phyloP scores from a whole-genome alignment of 2,797 vertebrate species.

The Phylloscopus collybita region DNA sequence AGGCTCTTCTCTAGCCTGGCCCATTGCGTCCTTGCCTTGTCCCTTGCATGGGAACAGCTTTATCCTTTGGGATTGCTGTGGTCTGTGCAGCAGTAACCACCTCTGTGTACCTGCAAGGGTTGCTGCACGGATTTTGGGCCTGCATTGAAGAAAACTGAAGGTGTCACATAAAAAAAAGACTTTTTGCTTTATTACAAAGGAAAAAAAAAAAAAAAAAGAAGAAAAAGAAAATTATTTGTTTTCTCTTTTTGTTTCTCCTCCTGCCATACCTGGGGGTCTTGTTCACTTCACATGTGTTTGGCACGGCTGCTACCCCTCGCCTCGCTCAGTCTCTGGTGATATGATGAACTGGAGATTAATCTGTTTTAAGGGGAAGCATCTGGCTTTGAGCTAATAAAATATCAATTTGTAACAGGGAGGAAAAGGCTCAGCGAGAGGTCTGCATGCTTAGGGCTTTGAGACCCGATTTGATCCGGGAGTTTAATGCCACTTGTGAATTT shows the following conservation, averaged over 20 bases:
- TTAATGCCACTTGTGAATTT: constrained; percentile 2
- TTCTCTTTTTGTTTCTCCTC: background rate
- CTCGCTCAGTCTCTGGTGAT: constrained; percentile 1
- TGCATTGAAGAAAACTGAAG: background rate
- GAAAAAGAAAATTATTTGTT: background rate
- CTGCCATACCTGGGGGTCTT: background rate
- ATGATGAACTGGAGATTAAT: constrained; percentile 63
- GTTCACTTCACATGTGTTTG: constrained; percentile 34
- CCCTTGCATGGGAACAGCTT: background rate
- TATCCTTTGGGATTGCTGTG: background rate
- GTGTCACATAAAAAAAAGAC: background rate
- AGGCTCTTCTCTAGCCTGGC: background rate
- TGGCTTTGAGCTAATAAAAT: constrained; percentile 73
- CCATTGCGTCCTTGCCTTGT: background rate
- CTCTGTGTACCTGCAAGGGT: background rate
- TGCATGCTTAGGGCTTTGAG: background rate
- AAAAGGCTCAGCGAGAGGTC: constrained; percentile 23
- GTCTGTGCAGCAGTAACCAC: background rate
- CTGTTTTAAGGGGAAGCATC: constrained; percentile 70
- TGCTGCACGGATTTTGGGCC: background rate
- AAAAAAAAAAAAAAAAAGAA: background rate
- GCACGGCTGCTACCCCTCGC: background rate
- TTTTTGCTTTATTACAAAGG: background rate
- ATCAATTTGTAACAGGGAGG: constrained; percentile 62
- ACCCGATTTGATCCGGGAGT: constrained; percentile 24